phyloP scores from a whole-genome alignment of 2,797 vertebrate species.

The Hyperoplus immaculatus region DNA sequence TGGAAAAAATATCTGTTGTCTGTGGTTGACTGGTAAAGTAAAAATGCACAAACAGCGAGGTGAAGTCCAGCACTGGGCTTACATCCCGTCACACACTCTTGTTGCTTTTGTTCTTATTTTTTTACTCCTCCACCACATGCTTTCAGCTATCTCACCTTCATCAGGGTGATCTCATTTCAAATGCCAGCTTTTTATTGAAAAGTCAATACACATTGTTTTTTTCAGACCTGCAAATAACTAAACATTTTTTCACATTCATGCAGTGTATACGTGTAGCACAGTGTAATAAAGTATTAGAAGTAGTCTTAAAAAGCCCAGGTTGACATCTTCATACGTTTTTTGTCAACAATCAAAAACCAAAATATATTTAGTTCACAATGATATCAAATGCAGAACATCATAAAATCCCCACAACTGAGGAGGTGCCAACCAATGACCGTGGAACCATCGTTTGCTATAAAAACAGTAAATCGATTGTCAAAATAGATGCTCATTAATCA shows the following conservation, averaged over 20 bases:
- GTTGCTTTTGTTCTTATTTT: slow-evolving; percentile 12
- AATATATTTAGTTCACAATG: not conserved
- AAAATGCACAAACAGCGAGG: slow-evolving; percentile 24
- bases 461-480: slow-evolving; percentile 20
- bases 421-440: not conserved
- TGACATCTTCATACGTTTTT: not conserved
- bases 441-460: not conserved
- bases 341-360: not conserved
- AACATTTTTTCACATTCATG: not conserved
- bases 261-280: not conserved
- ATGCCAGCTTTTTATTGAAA: not conserved
- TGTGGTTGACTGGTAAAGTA: slow-evolving; percentile 41
- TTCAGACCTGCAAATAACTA: not conserved
- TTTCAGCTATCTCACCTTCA: slow-evolving; percentile 8
- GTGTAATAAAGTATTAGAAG: not conserved
- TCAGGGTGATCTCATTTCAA: slow-evolving; percentile 6
- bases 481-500: slow-evolving; percentile 16
- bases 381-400: not conserved
- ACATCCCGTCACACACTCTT: not conserved
- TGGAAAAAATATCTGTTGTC: slow-evolving; percentile 26
- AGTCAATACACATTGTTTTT: not conserved
- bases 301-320: not conserved
- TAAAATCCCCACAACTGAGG: not conserved
- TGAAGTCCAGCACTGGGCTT: slow-evolving; percentile 7
- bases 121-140: not conserved